These are phyloP conservation scores for Parambassis ranga DNA, from an alignment of 2,797 vertebrate species.

Conservation along the genomic window DNA sequence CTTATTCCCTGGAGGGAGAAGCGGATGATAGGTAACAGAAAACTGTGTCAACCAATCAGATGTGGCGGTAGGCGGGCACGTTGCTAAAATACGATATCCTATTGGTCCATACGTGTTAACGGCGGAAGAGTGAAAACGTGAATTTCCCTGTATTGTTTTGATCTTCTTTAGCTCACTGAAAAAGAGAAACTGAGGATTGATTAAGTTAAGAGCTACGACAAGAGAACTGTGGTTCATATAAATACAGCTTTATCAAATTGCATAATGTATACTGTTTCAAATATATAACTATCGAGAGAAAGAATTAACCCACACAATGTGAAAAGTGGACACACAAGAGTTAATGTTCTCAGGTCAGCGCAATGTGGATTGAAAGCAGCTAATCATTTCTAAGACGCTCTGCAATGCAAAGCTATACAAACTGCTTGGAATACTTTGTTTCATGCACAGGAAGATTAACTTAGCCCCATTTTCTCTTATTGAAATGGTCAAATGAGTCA, in stretches of 20 bases:
- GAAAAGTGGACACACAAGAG: conserved; percentile 1
- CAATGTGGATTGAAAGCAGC: conserved; percentile 54
- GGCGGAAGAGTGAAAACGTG: conserved; percentile 13
- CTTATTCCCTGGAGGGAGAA: conserved; percentile 39
- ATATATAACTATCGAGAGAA: not conserved
- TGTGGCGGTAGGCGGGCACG: conserved; percentile 38
- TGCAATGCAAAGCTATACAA: conserved; percentile 60
- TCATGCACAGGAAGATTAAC: conserved; percentile 41
- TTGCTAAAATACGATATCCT: not conserved
- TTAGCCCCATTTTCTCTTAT: not conserved
- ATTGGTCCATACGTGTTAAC: conserved; percentile 45
- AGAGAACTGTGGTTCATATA: not conserved
- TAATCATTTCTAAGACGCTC: conserved; percentile 70
- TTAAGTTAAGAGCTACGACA: no score
- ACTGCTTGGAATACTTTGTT: conserved; percentile 58
- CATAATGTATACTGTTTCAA: not conserved
- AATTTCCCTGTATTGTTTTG: conserved; percentile 25
- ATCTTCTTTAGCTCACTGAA: not conserved
- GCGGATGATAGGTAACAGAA: conserved; percentile 58
- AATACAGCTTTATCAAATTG: no score
- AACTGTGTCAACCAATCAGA: conserved; percentile 56
- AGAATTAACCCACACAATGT: not conserved
- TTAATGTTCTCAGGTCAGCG: conserved; percentile 41
- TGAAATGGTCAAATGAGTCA: not conserved
- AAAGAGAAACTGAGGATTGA: no score